A percentile compares a stretch with the other conserved stretches of the same genome.
phyloP scores from a whole-genome alignment of 2,113 vertebrate species.

The Misgurnus anguillicaudatus region DNA sequence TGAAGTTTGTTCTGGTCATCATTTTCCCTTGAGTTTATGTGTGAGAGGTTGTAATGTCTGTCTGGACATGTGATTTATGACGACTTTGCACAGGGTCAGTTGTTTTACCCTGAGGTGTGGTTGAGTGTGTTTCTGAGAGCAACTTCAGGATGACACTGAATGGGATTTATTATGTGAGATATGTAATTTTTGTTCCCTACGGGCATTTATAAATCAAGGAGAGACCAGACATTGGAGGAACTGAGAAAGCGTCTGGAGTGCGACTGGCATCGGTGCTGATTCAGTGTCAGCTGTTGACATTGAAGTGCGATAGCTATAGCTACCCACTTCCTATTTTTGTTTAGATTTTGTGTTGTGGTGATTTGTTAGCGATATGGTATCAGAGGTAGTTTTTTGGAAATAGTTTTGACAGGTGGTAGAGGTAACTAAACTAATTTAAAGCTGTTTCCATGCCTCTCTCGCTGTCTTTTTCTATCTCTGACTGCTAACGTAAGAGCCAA shows the following conservation, averaged over 20 bases:
- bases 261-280: not conserved
- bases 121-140: slow-evolving; percentile 5
- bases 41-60: not conserved
- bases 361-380: no score
- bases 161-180: slow-evolving; percentile 34
- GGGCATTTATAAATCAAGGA: not conserved
- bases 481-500: no score
- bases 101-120: not conserved
- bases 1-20: not conserved
- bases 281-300: slow-evolving; percentile 5
- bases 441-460: no score
- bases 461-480: no score
- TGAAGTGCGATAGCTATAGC: not conserved
- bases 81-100: not conserved
- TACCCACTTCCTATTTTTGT: not conserved
- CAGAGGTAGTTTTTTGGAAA: no score
- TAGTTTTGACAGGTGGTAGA: no score
- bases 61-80: not conserved
- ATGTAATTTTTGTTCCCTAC: slow-evolving; percentile 26
- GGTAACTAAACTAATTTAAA: no score
- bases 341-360: not conserved
- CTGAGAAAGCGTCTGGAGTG: not conserved
- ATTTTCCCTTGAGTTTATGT: not conserved
- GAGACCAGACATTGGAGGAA: not conserved
- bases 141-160: slow-evolving; percentile 36